Evolutionary conservation across 1,140 invertebrate species (phyloP), one percentile per base, ranked within the genome.

Genomic region (Gonioctena quinquepunctata): DNA sequence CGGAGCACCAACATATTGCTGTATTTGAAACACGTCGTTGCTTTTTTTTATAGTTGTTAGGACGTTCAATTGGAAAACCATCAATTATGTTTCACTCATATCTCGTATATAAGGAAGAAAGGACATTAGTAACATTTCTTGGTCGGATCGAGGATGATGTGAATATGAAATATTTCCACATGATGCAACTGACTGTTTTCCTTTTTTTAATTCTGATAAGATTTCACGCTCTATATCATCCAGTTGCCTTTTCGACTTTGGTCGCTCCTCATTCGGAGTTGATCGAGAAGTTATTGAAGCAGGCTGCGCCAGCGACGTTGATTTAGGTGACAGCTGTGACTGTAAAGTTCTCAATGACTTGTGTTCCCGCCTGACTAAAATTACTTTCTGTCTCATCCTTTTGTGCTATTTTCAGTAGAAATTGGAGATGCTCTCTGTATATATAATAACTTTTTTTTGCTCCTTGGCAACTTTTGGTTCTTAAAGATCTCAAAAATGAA

Each of bases 301-400:
- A 62, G 33, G 42, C 16, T 52, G 11, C 18, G 18, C 13, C 13
- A 54, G 22, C 19, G 66, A 54, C 3, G 27, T 2, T 27, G 13
- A 25, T 16, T 27, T 13, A 71, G 69, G 26, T 33, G 11, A 33
- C 26, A 70, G 6, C 28, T 66, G 60, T 28, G 27, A 50, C 11
- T 69, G 49, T 66, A 33, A 8, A 42, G 5, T 57, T 27, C 18
- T 42, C 59, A 42, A 13, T 6, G 26, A 23, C 59, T 57, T 19
- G 42, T 63, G 19, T 63, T 19, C 16, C 26, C 16, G 42, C n/a
- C 57, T 62, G 25, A 42, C 16, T 69, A 63, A 52, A 69, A 64
- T 69, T 69, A 25, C 13, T 73, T 68, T 66, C 74, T 66, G 76
- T 74, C 52, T 71, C 70, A 72, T 71, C 71, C 60, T 77, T 76